Base-by-base conservation (phyloP, 1,140 invertebrate species). In the Yoshiicerus persimilis region DNA sequence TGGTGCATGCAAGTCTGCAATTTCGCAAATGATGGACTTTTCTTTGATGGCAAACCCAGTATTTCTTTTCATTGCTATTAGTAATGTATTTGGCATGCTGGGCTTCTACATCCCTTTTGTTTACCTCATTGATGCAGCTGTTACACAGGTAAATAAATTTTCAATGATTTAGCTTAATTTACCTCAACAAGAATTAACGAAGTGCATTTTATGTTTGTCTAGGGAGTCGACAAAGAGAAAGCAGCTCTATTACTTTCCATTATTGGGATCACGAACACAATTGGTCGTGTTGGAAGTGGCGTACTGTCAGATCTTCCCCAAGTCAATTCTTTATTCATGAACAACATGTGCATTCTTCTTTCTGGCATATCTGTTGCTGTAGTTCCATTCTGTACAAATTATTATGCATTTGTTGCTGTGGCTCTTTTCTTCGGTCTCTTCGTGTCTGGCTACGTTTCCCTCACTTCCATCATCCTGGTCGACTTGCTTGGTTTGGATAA, bases 381-480 rank as follows among this genome's bases (percentile, higher is more conserved):
- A 20, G 97, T 96, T 10, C 98, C 98, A 1, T 95, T 99, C 89
- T 98, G 97, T 92, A 92, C 93, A 66, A 94, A 94, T 16, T 99
- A 97, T 91, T 92, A 92, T 4, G 93, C 95, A 70, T 97, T 98
- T 89, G 95, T 97, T 30, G 92, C 95, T 3, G 96, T 98, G 92
- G 95, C 97, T n/a, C 94, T 97, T 80, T 95, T 97, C 91, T 99
- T 99, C 92, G 99, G 98, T 86, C 94, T 99, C 88, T 97, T 98
- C 91, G 96, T 99, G 87, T 98, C 98, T 90, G 98, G 98, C 38
- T 99, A 99, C 93, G 98, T 99, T 91, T 99, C 98, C 0, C 93
- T 99, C 62, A 99, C 98, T 41, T 99, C 98, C 25, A 99, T 99
- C 92, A 98, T 99, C 91, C 94, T 99, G 77, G 98, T 99, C 90